Conservation (phyloP, 53 echinoderm and acorn worm species). For the Crossaster papposus region DNA sequence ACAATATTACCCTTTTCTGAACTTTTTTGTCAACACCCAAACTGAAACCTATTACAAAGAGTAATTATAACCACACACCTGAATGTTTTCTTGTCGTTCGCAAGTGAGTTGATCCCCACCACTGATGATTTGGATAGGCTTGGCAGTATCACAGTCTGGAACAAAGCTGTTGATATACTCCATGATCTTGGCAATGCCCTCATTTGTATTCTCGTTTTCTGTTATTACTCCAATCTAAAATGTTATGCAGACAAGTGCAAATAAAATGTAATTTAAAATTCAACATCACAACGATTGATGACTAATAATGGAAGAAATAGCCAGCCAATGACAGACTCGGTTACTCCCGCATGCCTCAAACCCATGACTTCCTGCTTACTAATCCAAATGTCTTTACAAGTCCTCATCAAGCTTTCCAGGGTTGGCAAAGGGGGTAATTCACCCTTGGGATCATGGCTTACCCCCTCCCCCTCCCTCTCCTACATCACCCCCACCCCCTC, state of each 20-base stretch:
- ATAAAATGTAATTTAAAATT: background rate
- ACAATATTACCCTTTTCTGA: background rate
- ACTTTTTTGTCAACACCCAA: background rate
- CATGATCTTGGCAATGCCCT: constrained; percentile 48
- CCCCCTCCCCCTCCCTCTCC: too few relatives aligned
- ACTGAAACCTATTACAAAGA: background rate
- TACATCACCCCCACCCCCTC: too few relatives aligned
- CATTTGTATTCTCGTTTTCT: constrained; percentile 45
- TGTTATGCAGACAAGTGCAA: too few relatives aligned
- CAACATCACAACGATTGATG: background rate
- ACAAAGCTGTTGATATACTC: constrained; percentile 23
- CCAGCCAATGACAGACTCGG: too few relatives aligned
- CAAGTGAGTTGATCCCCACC: constrained; percentile 50
- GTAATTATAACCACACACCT: background rate
- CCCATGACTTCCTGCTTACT: too few relatives aligned
- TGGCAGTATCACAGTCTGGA: background rate
- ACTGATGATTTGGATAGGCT: constrained; percentile 30
- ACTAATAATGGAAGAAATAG: too few relatives aligned
- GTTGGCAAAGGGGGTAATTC: too few relatives aligned
- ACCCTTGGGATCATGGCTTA: too few relatives aligned
- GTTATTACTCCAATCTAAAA: constrained; percentile 40
- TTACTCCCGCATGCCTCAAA: too few relatives aligned
- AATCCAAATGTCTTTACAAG: too few relatives aligned
- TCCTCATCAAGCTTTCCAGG: too few relatives aligned
- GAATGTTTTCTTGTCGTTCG: constrained; percentile 29